These are phyloP conservation scores for Acanthosepion pharaonis DNA, from an alignment of 2,888 invertebrate genomes.

Conservation along the genomic window DNA sequence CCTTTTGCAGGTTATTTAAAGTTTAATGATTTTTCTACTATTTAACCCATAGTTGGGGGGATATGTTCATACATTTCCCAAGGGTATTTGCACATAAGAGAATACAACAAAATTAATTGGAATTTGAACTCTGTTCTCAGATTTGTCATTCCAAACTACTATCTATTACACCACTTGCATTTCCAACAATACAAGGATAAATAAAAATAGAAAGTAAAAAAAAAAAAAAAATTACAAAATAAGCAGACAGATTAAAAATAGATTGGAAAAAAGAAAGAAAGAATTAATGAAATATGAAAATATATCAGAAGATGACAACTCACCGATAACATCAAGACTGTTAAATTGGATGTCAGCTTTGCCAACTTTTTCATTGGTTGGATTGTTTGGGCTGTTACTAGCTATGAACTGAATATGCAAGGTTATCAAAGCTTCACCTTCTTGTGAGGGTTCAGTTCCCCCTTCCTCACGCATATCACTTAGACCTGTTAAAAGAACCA, in stretches of 20 bases:
- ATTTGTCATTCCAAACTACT: too few relatives aligned
- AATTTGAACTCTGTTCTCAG: too few relatives aligned
- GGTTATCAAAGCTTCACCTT: conserved; percentile 77
- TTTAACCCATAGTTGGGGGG: too few relatives aligned
- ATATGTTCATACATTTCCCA: too few relatives aligned
- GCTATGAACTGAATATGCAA: conserved; percentile 86
- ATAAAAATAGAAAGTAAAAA: neutral
- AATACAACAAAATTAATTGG: too few relatives aligned
- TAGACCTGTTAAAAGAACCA: neutral
- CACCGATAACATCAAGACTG: conserved; percentile 93
- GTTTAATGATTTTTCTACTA: too few relatives aligned
- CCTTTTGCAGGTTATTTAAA: too few relatives aligned
- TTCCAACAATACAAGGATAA: neutral
- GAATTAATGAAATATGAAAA: neutral
- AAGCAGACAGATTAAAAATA: neutral
- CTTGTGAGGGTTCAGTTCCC: conserved; percentile 51
- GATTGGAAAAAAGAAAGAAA: neutral
- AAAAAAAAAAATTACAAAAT: conserved; percentile 38
- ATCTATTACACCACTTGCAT: too few relatives aligned
- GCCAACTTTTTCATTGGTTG: conserved; percentile 67
- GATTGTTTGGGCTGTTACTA: conserved; percentile 74
- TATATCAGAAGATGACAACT: conserved; percentile 61
- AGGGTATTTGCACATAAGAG: too few relatives aligned
- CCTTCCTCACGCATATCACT: conserved; percentile 34
- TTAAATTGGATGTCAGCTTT: conserved; percentile 90